Base-by-base conservation (phyloP, 2,113 vertebrate genomes). In the Cottus gobio region DNA sequence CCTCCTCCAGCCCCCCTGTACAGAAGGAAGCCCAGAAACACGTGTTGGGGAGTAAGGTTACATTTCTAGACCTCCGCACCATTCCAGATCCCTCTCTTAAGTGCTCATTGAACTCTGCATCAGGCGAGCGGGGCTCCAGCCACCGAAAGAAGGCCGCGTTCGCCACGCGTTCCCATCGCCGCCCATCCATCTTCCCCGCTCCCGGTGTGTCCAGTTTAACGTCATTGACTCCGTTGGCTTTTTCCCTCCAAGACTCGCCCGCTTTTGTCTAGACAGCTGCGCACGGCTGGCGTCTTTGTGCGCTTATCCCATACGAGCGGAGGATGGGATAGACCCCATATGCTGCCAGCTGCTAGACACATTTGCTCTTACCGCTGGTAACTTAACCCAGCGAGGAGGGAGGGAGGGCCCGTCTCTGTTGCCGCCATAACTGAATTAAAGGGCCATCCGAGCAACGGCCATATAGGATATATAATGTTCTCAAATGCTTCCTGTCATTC, bases 231-330 rank as follows among this genome's bases (percentile, higher is more conserved):
- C 64, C 66, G 69, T 30, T 65, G 54, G 60, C 16, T 31, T 87
- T 79, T 83, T 84, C 85, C 73, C 89, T 89, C 88, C 68, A 60
- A 80, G 48, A 81, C 77, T 76, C 48, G 54, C 75, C 75, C 74
- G 72, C 81, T 80, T 92, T 93, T 93, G 91, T 95, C 93, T 88
- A 80, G 91, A 92, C 94, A 93, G 90, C 93, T 94, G 91, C 85
- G 80, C 86, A 30, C 86, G 80, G 88, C 80, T 82, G 89, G 72
- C 79, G 83, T 93, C 88, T 93, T 90, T 92, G 86, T 90, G 86
- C 80, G 87, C 63, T 63, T 57, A 80, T 71, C 80, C 80, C 76
- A 87, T 80, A 74, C 56, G 66, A 83, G 74, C 44, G 0, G 71
- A 1, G 73, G 72, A 72, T 61, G 57, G 58, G 62, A 79, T 72